A percentile compares a stretch with the other conserved stretches of the same genome.
These are phyloP conservation scores for Doryteuthis pealeii DNA, from an alignment of 1,140 invertebrate genomes.

Conservation along the genomic window DNA sequence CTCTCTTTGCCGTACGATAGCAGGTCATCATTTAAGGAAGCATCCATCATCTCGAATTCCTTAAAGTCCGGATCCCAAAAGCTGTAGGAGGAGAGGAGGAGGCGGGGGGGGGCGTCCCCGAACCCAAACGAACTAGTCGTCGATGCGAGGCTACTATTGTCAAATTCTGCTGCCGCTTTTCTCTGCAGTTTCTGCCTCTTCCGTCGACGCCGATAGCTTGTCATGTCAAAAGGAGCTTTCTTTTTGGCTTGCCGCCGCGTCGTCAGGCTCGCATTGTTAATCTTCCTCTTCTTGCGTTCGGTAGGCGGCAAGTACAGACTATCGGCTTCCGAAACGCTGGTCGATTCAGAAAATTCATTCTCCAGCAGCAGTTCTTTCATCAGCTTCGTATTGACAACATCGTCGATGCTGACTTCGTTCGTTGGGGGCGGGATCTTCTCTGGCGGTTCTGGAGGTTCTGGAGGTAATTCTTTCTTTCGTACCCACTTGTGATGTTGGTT, in stretches of 20 bases:
- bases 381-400: constrained; percentile 8
- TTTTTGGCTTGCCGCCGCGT: background rate
- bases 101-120: too few relatives aligned
- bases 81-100: background rate
- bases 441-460: too few relatives aligned
- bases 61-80: background rate
- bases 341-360: background rate
- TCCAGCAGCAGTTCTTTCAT: constrained; percentile 3
- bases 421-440: background rate
- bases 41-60: background rate
- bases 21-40: background rate
- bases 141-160: background rate
- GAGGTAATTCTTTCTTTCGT: too few relatives aligned
- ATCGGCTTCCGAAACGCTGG: background rate
- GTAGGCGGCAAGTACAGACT: background rate
- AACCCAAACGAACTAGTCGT: background rate
- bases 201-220: constrained; percentile 1
- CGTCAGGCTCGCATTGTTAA: too few relatives aligned
- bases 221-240: constrained; percentile 2
- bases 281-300: background rate
- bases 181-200: background rate
- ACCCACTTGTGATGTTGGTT: too few relatives aligned
- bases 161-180: background rate
- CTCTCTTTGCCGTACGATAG: background rate
- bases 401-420: background rate